Evolutionary conservation across 2,797 vertebrate species (phyloP).

Genomic region (Galaxias olidus): DNA sequence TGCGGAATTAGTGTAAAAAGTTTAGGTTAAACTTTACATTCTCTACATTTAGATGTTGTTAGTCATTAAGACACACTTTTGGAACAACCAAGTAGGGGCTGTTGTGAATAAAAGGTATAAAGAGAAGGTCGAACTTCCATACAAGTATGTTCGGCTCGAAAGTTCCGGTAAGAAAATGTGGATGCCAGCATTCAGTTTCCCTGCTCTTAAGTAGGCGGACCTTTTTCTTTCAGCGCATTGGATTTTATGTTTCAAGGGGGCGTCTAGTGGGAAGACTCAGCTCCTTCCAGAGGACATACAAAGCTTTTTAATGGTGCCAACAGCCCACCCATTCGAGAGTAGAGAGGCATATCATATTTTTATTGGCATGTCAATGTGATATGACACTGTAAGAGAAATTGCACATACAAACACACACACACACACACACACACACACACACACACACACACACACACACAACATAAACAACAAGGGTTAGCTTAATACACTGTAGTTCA

Average conservation of each 20-base stretch:
- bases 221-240: background rate
- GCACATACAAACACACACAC: constrained; percentile 1
- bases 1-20: too few relatives aligned
- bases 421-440: constrained; percentile 14
- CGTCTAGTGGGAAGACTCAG: background rate
- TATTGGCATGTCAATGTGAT: background rate
- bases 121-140: constrained; percentile 25
- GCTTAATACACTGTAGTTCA: too few relatives aligned
- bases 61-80: too few relatives aligned
- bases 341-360: too few relatives aligned
- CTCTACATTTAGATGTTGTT: too few relatives aligned
- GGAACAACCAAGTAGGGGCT: too few relatives aligned
- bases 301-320: too few relatives aligned
- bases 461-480: background rate
- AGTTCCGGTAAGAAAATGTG: constrained; percentile 11
- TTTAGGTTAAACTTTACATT: too few relatives aligned
- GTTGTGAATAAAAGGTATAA: background rate
- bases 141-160: constrained; percentile 1
- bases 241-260: background rate
- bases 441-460: constrained; percentile 21
- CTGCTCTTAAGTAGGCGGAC: constrained; percentile 3
- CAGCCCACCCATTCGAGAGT: too few relatives aligned
- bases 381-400: too few relatives aligned
- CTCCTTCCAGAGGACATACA: constrained; percentile 1
- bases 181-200: background rate